phyloP scores from a whole-genome alignment of 2,888 invertebrate genomes.

The Lithophane leautieri region DNA sequence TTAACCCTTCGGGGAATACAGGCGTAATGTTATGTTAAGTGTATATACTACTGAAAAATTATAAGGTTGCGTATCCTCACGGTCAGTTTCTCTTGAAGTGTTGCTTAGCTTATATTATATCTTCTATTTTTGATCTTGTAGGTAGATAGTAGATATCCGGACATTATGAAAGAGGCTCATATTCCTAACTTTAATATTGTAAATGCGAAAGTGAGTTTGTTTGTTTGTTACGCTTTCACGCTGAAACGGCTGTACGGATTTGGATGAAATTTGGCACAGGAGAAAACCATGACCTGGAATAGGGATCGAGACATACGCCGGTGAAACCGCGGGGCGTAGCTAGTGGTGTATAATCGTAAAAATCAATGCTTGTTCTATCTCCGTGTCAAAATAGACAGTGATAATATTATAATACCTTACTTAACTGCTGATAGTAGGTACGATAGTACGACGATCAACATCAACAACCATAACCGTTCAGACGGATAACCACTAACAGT shows the following conservation, averaged over 20 bases:
- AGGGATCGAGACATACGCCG: no score
- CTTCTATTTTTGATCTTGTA: background rate
- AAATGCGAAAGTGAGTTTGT: no score
- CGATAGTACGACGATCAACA: background rate
- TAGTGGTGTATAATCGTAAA: background rate
- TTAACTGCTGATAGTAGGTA: background rate
- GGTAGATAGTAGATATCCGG: background rate
- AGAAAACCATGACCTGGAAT: no score
- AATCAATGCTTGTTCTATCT: background rate
- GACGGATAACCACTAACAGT: slow-evolving; percentile 13
- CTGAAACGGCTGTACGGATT: no score
- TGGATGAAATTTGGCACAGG: no score
- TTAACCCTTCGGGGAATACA: no score
- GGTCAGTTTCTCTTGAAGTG: background rate
- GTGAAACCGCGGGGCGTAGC: no score
- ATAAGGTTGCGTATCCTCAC: background rate
- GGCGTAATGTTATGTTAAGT: background rate
- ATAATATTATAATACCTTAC: background rate
- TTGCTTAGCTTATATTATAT: no score
- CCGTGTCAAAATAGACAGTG: background rate
- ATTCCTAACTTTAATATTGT: no score
- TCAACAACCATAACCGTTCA: background rate
- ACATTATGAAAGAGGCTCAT: background rate
- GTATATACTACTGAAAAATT: background rate
- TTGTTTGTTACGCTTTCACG: no score